Percentiles rank a stretch among this genome's conserved stretches.
Conservation (phyloP, 1,140 invertebrate species). For the Melanaphis sacchari region DNA sequence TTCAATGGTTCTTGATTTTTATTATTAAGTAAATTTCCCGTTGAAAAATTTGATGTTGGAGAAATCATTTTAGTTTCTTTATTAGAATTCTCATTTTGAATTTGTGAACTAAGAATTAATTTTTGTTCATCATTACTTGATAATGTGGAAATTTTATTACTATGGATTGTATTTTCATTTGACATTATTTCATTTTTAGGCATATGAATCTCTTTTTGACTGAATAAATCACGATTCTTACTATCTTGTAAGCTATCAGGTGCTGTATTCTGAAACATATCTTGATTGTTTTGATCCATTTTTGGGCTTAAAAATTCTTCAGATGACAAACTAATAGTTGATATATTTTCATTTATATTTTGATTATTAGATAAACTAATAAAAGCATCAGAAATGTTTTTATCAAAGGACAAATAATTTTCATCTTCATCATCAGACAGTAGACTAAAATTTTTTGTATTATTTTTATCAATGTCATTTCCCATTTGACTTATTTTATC, state of each 20-base stretch:
- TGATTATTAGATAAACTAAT: not conserved
- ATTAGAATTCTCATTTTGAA: not conserved
- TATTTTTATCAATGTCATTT: not conserved
- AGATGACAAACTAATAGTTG: constrained; percentile 3
- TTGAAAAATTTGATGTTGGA: not conserved
- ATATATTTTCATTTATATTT: not conserved
- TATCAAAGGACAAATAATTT: constrained; percentile 17
- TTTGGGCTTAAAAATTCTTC: constrained; percentile 21
- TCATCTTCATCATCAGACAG: constrained; percentile 36
- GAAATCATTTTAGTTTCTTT: not conserved
- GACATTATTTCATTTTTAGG: not conserved
- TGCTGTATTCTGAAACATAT: not conserved
- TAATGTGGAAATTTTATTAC: not conserved
- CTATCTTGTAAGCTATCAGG: not conserved
- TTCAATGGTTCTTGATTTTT: not conserved
- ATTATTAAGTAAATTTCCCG: not conserved
- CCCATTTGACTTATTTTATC: not conserved
- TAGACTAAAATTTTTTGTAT: not conserved
- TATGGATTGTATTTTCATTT: not conserved
- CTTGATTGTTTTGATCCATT: not conserved
- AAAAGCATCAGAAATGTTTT: not conserved
- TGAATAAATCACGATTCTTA: not conserved
- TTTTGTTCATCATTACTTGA: not conserved
- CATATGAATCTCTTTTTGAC: not conserved
- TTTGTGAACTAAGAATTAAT: not conserved